Evolutionary conservation across 2,113 vertebrate species (phyloP).

Genomic region (Pelobates fuscus): DNA sequence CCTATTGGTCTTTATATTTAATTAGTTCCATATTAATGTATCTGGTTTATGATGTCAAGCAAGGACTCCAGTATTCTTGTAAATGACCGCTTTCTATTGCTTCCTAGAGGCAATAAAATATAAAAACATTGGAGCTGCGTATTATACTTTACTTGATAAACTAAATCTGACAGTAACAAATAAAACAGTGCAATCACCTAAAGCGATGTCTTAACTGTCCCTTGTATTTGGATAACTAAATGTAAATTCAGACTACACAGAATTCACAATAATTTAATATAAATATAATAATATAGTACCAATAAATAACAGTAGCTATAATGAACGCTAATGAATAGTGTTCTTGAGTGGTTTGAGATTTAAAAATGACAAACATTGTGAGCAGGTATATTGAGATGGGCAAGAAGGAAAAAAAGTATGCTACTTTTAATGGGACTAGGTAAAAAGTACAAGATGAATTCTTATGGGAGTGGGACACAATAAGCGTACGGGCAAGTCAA

Average conservation of each 20-base stretch:
- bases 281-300: too few relatives aligned
- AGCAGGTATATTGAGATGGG: too few relatives aligned
- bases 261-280: too few relatives aligned
- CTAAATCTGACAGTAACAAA: slow-evolving; percentile 34
- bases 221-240: background rate
- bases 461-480: too few relatives aligned
- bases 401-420: too few relatives aligned
- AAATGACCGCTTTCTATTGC: background rate
- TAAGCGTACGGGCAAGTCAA: too few relatives aligned
- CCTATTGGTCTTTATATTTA: background rate
- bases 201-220: slow-evolving; percentile 1
- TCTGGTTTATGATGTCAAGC: background rate
- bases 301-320: too few relatives aligned
- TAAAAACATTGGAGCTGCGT: slow-evolving; percentile 8
- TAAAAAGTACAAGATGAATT: too few relatives aligned
- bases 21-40: background rate
- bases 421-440: too few relatives aligned
- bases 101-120: slow-evolving; percentile 1
- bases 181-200: background rate
- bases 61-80: background rate
- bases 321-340: too few relatives aligned
- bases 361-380: too few relatives aligned
- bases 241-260: background rate
- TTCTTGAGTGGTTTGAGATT: too few relatives aligned
- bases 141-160: slow-evolving; percentile 23